Conservation (phyloP, 2,113 vertebrate species). For the Dasyurus viverrinus region DNA sequence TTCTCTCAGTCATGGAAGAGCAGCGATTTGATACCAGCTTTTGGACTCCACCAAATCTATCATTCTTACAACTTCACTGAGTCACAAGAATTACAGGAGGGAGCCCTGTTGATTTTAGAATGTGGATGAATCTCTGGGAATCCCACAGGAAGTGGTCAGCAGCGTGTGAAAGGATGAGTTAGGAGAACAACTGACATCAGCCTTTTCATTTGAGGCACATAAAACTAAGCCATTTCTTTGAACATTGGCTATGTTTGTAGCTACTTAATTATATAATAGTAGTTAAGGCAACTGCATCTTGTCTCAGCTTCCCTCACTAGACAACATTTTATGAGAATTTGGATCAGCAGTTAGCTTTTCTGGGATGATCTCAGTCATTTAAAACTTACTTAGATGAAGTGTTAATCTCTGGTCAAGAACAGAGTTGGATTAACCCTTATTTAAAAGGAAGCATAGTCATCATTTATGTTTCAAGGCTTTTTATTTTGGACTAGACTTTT, state of each 20-base stretch:
- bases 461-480: background rate
- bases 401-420: conserved; percentile 54
- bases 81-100: conserved; percentile 19
- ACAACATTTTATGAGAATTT: conserved; percentile 57
- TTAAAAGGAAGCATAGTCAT: background rate
- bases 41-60: background rate
- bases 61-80: background rate
- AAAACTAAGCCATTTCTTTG: conserved; percentile 38
- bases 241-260: conserved; percentile 30
- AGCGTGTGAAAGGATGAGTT: background rate
- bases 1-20: background rate
- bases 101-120: background rate
- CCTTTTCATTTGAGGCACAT: background rate
- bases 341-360: conserved; percentile 51
- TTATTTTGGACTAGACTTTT: background rate
- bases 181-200: background rate
- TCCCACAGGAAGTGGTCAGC: background rate
- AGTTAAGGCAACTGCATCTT: conserved; percentile 57
- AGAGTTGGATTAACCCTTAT: background rate
- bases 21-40: background rate
- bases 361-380: conserved; percentile 32
- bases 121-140: conserved; percentile 30
- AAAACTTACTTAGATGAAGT: conserved; percentile 28
- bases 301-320: conserved; percentile 52
- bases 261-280: conserved; percentile 45